Percentiles rank a stretch among this genome's conserved stretches.
Conservation (phyloP, 2,113 vertebrate species). For the Progne subis region DNA sequence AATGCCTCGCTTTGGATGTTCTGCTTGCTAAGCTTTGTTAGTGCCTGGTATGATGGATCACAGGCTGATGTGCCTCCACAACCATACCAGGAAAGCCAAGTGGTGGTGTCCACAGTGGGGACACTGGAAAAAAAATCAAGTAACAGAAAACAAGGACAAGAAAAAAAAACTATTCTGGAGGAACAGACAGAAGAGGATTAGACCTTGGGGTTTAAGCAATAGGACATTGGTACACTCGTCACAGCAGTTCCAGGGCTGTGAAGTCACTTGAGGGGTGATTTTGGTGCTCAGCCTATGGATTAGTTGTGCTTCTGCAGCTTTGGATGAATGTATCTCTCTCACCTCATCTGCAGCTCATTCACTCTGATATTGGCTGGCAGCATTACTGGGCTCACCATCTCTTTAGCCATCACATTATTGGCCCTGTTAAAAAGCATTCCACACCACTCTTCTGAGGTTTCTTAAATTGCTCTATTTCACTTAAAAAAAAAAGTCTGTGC, state of each 20-base stretch:
- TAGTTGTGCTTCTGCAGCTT: background rate
- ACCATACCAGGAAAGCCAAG: background rate
- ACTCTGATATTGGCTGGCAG: background rate
- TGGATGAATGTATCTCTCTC: background rate
- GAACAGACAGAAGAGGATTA: background rate
- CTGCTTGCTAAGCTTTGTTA: background rate
- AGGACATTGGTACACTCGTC: rapidly evolving
- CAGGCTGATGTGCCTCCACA: background rate
- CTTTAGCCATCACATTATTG: background rate
- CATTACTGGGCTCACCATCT: background rate
- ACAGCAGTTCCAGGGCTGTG: background rate
- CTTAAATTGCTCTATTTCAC: background rate
- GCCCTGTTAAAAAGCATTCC: background rate
- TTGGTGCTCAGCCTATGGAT: background rate
- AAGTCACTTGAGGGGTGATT: background rate
- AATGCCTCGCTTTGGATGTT: background rate
- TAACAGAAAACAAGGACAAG: background rate
- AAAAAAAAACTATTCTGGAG: background rate
- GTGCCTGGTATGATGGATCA: rapidly evolving
- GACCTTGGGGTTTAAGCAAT: background rate
- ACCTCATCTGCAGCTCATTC: background rate
- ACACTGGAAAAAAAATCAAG: background rate
- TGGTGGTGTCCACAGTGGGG: background rate
- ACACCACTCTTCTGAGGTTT: background rate
- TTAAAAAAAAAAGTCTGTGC: background rate